Percentiles rank a stretch among this genome's conserved stretches.
Conservation (phyloP, 2,797 vertebrate species). For the Macropodus opercularis region DNA sequence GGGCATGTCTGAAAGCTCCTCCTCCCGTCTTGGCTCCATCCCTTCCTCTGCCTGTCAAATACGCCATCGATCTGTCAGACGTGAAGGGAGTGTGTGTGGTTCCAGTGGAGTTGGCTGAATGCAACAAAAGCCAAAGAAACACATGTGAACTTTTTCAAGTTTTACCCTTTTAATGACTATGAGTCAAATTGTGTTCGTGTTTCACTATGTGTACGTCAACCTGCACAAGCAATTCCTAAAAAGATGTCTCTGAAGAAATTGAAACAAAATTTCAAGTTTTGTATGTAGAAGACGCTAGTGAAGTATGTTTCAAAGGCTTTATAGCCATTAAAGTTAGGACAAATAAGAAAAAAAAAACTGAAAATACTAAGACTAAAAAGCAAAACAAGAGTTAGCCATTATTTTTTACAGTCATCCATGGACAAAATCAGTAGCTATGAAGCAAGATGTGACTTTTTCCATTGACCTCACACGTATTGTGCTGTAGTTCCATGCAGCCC, state of each 20-base stretch:
- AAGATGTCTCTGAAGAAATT: no score
- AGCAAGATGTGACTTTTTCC: not conserved
- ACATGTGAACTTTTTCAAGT: not conserved
- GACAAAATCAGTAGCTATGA: not conserved
- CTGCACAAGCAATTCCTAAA: no score
- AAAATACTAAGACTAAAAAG: no score
- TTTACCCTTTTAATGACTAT: no score
- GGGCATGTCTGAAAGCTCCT: slow-evolving; percentile 71
- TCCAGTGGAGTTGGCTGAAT: slow-evolving; percentile 19
- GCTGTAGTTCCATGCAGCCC: not conserved
- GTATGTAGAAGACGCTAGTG: no score
- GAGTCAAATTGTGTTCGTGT: no score
- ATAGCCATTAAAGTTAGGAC: no score
- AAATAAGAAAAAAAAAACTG: no score
- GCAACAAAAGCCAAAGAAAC: slow-evolving; percentile 17
- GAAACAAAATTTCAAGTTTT: no score
- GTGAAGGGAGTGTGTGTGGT: slow-evolving; percentile 55
- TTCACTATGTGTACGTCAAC: no score
- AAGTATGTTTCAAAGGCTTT: no score
- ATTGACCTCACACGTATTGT: not conserved
- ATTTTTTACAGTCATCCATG: not conserved
- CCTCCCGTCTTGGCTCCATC: slow-evolving; percentile 56
- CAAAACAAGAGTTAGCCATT: not conserved
- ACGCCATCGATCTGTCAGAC: slow-evolving; percentile 65
- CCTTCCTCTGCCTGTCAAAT: slow-evolving; percentile 67